These are phyloP conservation scores for Ctena decussata DNA, from an alignment of 2,888 invertebrate species.

Conservation along the genomic window DNA sequence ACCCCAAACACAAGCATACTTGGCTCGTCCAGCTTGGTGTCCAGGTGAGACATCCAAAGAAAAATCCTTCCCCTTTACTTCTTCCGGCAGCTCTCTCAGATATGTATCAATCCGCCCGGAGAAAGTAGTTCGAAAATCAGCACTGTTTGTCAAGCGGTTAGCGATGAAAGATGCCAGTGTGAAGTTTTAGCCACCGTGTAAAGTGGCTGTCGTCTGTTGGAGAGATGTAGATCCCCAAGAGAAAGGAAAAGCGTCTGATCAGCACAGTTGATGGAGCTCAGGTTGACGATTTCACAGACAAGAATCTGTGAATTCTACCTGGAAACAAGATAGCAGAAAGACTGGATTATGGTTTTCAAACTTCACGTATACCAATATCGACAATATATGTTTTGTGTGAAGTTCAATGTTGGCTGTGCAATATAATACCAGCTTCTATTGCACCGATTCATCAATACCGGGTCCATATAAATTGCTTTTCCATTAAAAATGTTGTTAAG, in stretches of 20 bases:
- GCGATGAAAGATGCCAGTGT: neutral
- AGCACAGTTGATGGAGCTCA: neutral
- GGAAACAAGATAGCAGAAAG: neutral
- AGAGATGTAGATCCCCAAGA: too few relatives aligned
- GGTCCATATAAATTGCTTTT: too few relatives aligned
- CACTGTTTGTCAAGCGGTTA: neutral
- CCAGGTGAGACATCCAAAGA: neutral
- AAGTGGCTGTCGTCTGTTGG: neutral
- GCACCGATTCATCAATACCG: too few relatives aligned
- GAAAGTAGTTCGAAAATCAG: neutral
- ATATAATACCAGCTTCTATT: too few relatives aligned
- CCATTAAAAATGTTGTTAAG: too few relatives aligned
- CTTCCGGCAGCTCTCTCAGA: neutral
- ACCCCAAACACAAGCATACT: conserved; percentile 83
- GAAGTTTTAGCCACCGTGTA: neutral
- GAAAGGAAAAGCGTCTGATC: too few relatives aligned
- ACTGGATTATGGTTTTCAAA: neutral
- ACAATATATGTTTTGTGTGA: too few relatives aligned
- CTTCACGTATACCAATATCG: too few relatives aligned
- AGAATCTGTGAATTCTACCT: neutral
- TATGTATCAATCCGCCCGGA: neutral
- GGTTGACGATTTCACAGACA: neutral
- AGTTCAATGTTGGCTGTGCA: too few relatives aligned
- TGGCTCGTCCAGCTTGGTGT: conserved; percentile 9
- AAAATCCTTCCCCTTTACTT: neutral